Percentiles rank a stretch among this genome's conserved stretches.
These are phyloP conservation scores for Sesia apiformis DNA, from an alignment of 2,888 invertebrate genomes.

Conservation along the genomic window DNA sequence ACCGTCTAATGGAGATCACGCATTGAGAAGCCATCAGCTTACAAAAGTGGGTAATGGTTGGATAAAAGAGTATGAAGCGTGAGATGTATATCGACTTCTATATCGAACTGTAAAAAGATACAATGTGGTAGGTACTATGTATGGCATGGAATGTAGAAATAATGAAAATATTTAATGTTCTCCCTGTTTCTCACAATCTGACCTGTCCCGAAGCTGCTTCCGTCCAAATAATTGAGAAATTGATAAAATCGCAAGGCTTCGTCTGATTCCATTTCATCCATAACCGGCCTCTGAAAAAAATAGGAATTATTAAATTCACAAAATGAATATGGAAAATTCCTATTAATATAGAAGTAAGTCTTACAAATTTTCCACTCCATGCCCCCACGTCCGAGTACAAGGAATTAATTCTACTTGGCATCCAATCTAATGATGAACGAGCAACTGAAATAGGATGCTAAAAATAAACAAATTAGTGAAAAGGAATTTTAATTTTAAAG, in stretches of 20 bases:
- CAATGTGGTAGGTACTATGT: no score
- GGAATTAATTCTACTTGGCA: constrained; percentile 65
- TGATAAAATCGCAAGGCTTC: constrained; percentile 64
- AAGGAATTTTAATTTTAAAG: not conserved
- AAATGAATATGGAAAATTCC: not conserved
- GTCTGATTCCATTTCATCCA: constrained; percentile 69
- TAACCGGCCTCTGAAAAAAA: constrained; percentile 53
- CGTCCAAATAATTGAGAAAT: constrained; percentile 64
- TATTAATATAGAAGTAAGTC: constrained; percentile 10
- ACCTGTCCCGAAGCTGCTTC: constrained; percentile 68
- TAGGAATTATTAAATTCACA: not conserved
- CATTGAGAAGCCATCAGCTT: no score
- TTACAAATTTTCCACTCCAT: constrained; percentile 68
- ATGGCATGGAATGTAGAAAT: no score
- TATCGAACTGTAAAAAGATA: not conserved
- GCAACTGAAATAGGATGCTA: constrained; percentile 62
- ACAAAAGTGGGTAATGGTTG: no score
- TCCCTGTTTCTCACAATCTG: not conserved
- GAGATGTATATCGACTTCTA: no score
- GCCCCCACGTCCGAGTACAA: constrained; percentile 66
- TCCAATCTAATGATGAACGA: constrained; percentile 62
- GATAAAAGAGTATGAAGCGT: no score
- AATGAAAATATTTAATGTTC: no score
- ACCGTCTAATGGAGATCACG: no score
- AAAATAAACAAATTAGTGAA: constrained; percentile 9